Evolutionary conservation across 2,888 invertebrate species (phyloP).

Genomic region (Lithophane socia): DNA sequence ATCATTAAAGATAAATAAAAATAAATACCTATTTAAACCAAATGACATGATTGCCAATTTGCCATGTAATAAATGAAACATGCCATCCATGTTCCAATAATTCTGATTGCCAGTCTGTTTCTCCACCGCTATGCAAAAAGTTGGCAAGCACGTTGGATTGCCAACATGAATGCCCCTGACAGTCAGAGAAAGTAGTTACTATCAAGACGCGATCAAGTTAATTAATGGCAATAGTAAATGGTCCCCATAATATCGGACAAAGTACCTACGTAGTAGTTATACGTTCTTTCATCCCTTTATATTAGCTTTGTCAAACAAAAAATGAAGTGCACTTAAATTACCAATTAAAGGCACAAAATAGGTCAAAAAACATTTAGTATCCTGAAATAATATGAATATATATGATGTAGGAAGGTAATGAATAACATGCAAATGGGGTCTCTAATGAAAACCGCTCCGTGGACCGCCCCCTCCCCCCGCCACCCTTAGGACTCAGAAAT

Average conservation of each 20-base stretch:
- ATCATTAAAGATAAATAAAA: no score
- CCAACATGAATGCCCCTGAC: background rate
- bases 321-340: conserved; percentile 11
- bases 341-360: conserved; percentile 30
- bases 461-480: conserved; percentile 43
- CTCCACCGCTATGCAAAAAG: background rate
- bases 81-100: background rate
- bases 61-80: no score
- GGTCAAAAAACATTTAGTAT: conserved; percentile 66
- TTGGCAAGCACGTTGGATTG: background rate
- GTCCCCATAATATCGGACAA: background rate
- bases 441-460: conserved; percentile 81
- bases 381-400: conserved; percentile 71
- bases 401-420: conserved; percentile 76
- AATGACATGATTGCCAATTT: no score
- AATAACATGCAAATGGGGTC: conserved; percentile 85
- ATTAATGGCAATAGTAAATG: background rate
- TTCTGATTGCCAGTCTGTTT: background rate
- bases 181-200: background rate
- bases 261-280: no score
- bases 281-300: background rate
- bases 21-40: no score
- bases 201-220: no score
- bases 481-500: conserved; percentile 43
- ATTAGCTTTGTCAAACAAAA: background rate